Evolutionary conservation across 2,888 invertebrate species (phyloP), one percentile per base, ranked within the genome.

Genomic region (Lepidonotus clava): DNA sequence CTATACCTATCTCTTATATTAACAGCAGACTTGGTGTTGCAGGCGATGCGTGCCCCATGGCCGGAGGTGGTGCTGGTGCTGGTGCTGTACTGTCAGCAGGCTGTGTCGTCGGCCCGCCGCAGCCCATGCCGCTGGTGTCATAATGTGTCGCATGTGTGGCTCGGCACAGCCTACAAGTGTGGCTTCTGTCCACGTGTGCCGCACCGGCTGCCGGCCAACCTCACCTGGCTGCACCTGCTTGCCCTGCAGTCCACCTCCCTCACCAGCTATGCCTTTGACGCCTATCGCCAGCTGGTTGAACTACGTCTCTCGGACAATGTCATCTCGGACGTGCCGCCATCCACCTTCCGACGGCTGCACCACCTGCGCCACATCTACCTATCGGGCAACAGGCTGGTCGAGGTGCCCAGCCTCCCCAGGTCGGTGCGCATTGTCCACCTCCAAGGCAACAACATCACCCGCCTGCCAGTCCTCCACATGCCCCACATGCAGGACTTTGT

Each of bases 51-150:
- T 21, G n/a, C 8, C 8, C 46, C 80, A n/a, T 80, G 80, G 80
- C 8, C 18, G 46, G 80, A 80, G 80, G 32, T 51, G 51, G 32
- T 24, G 46, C 28, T 80, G 46, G 1, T 80, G 46, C 32, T 41
- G 24, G 28, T 28, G 6, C 51, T 80, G 32, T 80, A 28, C 80
- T 80, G 80, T 46, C 41, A 80, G 14, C 4, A 24, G 24, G 24
- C 28, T 6, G 28, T 18, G 32, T 18, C 32, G 6, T 40, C 80
- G 32, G 51, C 46, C 11, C 40, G 80, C 28, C 21, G 80, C n/a
- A 32, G 28, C 46, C 80, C 80, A 18, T 80, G 80, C 28, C 80
- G 80, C 41, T 80, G 80, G 80, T 80, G 80, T n/a, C 80, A 80
- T 34, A 80, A 80, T 24, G 80, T 80, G 51, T 80, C 80, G 28